Evolutionary conservation across 2,113 vertebrate genomes (phyloP).

Genomic region (Heterochromis multidens): DNA sequence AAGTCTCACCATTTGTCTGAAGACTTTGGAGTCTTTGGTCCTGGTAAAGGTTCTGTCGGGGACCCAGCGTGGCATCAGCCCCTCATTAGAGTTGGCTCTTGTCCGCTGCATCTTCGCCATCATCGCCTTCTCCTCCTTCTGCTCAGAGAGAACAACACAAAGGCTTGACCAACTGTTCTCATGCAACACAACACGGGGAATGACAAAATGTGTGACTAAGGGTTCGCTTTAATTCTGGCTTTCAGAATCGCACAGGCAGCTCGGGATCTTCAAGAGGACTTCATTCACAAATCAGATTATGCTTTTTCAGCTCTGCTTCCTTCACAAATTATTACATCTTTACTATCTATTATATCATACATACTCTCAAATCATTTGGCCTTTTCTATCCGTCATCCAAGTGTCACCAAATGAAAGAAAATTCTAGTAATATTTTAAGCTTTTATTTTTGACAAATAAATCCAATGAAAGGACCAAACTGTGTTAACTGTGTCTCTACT

Average conservation of each 20-base stretch:
- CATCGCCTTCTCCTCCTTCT: slow-evolving; percentile 97
- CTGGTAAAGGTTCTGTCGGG: slow-evolving; percentile 91
- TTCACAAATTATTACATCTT: background rate
- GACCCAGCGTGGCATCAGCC: slow-evolving; percentile 89
- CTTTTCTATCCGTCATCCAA: background rate
- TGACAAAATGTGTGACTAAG: background rate
- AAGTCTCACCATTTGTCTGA: slow-evolving; percentile 94
- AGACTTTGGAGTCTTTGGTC: slow-evolving; percentile 95
- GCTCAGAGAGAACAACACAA: slow-evolving; percentile 47
- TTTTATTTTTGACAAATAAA: too few species aligned
- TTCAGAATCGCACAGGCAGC: background rate
- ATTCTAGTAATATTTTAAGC: too few species aligned
- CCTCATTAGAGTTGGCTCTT: slow-evolving; percentile 87
- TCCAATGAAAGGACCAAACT: too few species aligned
- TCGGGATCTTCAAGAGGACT: background rate
- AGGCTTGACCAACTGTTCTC: slow-evolving; percentile 39
- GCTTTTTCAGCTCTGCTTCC: background rate
- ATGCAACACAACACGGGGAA: slow-evolving; percentile 2
- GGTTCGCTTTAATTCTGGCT: background rate
- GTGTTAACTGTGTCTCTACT: too few species aligned
- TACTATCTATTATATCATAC: background rate
- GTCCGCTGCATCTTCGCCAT: slow-evolving; percentile 92
- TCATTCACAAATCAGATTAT: slow-evolving; percentile 13
- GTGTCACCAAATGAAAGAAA: too few species aligned
- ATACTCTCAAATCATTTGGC: background rate